Conservation (phyloP, 1,140 invertebrate species). For the Daktulosphaira vitifoliae region DNA sequence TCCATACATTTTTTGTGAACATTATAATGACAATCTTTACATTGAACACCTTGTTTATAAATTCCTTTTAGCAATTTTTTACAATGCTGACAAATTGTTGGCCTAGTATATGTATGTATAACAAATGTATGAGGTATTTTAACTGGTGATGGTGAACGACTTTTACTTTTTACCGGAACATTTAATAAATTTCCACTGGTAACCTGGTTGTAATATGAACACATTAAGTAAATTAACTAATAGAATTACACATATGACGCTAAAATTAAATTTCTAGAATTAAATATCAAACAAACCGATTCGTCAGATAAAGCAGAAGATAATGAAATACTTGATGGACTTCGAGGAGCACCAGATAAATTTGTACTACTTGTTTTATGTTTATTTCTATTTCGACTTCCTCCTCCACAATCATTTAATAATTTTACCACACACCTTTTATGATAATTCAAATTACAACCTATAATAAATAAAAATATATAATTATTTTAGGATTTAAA, state of each 20-base stretch:
- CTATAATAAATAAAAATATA: slow-evolving; percentile 51
- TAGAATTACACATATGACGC: not conserved
- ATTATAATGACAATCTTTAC: slow-evolving; percentile 97
- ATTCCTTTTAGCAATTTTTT: slow-evolving; percentile 90
- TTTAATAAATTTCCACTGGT: slow-evolving; percentile 21
- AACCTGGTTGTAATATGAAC: slow-evolving; percentile 7
- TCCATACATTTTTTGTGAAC: slow-evolving; percentile 95
- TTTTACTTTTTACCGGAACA: slow-evolving; percentile 2
- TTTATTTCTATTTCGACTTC: slow-evolving; percentile 44
- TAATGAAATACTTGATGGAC: slow-evolving; percentile 53
- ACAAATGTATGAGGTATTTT: slow-evolving; percentile 88
- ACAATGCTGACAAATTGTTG: slow-evolving; percentile 91
- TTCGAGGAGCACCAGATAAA: slow-evolving; percentile 53
- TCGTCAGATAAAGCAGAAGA: slow-evolving; percentile 46
- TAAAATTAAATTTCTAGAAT: not conserved
- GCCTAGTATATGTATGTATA: slow-evolving; percentile 87
- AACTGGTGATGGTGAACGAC: slow-evolving; percentile 41
- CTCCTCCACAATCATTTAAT: slow-evolving; percentile 84
- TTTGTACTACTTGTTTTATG: slow-evolving; percentile 50
- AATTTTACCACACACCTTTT: slow-evolving; percentile 98
- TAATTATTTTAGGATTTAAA: too few relatives aligned
- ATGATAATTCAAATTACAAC: slow-evolving; percentile 95
- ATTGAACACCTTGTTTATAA: slow-evolving; percentile 94
- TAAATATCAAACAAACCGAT: slow-evolving; percentile 8
- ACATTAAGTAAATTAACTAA: not conserved